A percentile compares a stretch with the other conserved stretches of the same genome.
phyloP scores from a whole-genome alignment of 2,113 vertebrate genomes.

The Meles meles region DNA sequence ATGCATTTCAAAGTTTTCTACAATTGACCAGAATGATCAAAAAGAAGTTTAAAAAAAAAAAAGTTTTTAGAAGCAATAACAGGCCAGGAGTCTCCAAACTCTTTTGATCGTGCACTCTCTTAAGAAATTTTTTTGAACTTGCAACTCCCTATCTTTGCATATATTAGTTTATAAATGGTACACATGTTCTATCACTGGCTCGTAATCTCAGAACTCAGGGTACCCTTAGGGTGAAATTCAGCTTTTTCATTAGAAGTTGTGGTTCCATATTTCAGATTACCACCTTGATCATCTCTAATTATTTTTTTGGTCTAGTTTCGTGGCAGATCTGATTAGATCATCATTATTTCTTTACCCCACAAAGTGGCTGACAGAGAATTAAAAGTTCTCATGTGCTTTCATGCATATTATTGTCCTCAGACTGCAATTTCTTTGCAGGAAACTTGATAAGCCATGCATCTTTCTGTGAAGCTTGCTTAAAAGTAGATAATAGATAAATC shows the following conservation, averaged over 20 bases:
- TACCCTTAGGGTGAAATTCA: background rate
- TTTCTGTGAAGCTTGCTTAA: conserved; percentile 2
- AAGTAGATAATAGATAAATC: background rate
- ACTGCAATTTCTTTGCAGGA: conserved; percentile 2
- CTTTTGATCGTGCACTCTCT: background rate
- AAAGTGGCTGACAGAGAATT: background rate
- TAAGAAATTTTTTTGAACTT: conserved; percentile 38
- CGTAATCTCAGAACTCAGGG: background rate
- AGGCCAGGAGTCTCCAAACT: background rate
- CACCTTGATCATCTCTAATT: background rate
- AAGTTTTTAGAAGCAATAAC: conserved; percentile 27
- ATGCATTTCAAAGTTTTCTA: conserved; percentile 42
- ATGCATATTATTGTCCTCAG: conserved; percentile 15
- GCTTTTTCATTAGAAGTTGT: conserved; percentile 11
- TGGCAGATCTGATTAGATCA: conserved; percentile 8
- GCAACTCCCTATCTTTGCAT: background rate
- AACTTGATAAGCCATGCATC: background rate
- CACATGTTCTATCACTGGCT: background rate
- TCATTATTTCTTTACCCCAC: background rate
- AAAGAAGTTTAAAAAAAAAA: background rate
- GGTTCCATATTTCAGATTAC: conserved; percentile 29
- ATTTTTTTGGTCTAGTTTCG: background rate
- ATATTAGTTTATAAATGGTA: conserved; percentile 22
- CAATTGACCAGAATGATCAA: background rate
- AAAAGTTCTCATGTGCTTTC: conserved; percentile 21